Percentiles rank a stretch among this genome's conserved stretches.
phyloP scores from a whole-genome alignment of 2,797 vertebrate species.

The Sarcophilus harrisii region DNA sequence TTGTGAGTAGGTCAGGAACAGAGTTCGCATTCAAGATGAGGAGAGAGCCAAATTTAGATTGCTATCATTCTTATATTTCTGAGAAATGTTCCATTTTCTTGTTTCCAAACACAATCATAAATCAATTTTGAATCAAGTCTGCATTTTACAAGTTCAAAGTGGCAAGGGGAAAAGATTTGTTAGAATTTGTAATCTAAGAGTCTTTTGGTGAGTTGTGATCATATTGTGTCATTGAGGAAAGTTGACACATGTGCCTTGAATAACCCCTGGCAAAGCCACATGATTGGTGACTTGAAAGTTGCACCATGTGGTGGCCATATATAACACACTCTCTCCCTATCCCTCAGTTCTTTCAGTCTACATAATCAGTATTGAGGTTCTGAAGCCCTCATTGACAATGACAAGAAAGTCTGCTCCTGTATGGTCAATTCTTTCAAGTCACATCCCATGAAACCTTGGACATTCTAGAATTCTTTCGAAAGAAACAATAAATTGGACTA shows the following conservation, averaged over 20 bases:
- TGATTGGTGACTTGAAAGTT: not conserved
- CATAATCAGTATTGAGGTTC: not conserved
- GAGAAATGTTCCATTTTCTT: not conserved
- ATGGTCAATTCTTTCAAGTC: not conserved
- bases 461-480: constrained; percentile 41
- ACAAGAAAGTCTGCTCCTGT: not conserved
- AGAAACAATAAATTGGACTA: not conserved
- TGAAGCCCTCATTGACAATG: not conserved
- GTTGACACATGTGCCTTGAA: not conserved
- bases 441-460: not conserved
- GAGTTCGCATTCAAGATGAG: not conserved
- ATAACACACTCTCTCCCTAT: not conserved
- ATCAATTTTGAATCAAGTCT: not conserved
- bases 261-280: not conserved
- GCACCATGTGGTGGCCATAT: not conserved
- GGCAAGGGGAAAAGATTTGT: not conserved
- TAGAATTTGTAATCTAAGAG: not conserved
- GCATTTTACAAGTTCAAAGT: not conserved
- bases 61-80: not conserved
- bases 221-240: not conserved
- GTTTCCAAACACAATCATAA: not conserved
- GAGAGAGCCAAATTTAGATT: not conserved
- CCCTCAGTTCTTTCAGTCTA: not conserved
- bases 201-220: not conserved
- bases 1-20: not conserved